Conservation (phyloP, 2,113 vertebrate genomes). For the Melanerpes aurifrons region DNA sequence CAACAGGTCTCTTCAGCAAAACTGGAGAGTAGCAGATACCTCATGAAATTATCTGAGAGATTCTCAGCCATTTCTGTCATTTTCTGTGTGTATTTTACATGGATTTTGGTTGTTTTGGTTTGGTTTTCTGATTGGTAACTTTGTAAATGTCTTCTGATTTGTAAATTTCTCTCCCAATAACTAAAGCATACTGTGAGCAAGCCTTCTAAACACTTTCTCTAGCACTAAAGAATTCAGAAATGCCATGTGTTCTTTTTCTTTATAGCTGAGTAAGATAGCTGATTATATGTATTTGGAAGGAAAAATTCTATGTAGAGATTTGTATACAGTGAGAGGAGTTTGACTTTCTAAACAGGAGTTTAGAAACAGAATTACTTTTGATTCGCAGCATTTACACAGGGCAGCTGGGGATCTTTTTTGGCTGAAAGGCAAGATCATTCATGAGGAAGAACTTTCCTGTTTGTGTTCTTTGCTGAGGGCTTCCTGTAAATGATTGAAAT, state of each 20-base stretch:
- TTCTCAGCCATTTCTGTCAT: neutral
- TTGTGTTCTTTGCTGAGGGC: constrained; percentile 48
- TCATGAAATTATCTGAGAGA: neutral
- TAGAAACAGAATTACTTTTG: constrained; percentile 16
- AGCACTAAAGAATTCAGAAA: neutral
- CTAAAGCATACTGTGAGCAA: neutral
- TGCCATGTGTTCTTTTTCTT: neutral
- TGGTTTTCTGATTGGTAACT: too few species aligned
- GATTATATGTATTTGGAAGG: neutral
- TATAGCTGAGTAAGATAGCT: neutral
- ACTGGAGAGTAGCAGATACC: neutral
- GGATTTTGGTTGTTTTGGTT: neutral
- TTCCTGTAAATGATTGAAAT: constrained; percentile 58
- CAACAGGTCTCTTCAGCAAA: neutral
- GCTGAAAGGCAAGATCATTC: constrained; percentile 43
- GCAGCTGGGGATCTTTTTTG: constrained; percentile 19
- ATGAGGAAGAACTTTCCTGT: constrained; percentile 47
- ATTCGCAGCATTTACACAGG: neutral
- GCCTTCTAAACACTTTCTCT: neutral
- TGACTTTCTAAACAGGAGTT: neutral
- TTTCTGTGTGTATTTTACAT: neutral
- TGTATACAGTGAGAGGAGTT: neutral
- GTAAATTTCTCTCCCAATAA: neutral
- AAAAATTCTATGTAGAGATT: neutral
- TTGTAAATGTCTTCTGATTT: neutral